These are phyloP conservation scores for Tenebrio molitor DNA, from an alignment of 1,140 invertebrate genomes.

Conservation along the genomic window DNA sequence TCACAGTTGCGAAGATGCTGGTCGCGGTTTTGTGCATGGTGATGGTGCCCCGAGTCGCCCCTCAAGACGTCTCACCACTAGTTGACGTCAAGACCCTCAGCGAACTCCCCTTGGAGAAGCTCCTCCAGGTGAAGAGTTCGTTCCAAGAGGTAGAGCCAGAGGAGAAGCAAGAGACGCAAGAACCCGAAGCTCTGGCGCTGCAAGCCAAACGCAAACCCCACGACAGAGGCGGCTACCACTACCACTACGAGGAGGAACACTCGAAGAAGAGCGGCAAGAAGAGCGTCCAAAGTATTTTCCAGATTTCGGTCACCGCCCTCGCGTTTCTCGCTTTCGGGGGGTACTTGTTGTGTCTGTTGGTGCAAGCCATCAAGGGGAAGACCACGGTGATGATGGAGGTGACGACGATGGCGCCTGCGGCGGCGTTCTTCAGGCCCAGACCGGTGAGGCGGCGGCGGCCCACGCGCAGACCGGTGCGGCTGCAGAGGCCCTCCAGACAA, in stretches of 20 bases:
- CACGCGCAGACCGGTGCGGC: constrained; percentile 45
- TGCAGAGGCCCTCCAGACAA: constrained; percentile 18
- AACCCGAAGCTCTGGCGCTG: constrained; percentile 56
- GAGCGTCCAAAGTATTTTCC: constrained; percentile 77
- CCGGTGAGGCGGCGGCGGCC: constrained; percentile 59
- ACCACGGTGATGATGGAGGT: constrained; percentile 57
- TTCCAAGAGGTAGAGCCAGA: constrained; percentile 48
- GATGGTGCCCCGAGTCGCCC: not conserved
- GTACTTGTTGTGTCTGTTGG: constrained; percentile 80
- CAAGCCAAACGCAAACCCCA: constrained; percentile 43
- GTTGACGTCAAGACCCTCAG: constrained; percentile 68
- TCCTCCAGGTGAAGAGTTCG: constrained; percentile 68
- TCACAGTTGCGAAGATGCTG: constrained; percentile 26
- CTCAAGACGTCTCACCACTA: constrained; percentile 48
- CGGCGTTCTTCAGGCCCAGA: constrained; percentile 28
- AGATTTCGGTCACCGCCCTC: constrained; percentile 79
- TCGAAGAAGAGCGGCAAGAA: constrained; percentile 69
- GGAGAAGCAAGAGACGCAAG: constrained; percentile 1
- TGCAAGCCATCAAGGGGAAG: constrained; percentile 76
- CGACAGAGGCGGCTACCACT: constrained; percentile 59
- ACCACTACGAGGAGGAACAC: constrained; percentile 61
- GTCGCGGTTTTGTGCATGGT: not conserved
- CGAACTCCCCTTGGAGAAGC: constrained; percentile 68
- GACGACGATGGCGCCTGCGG: constrained; percentile 33
- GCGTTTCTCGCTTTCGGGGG: constrained; percentile 85